Percentiles rank a stretch among this genome's conserved stretches.
Evolutionary conservation across 2,113 vertebrate species (phyloP).

Genomic region (Triplophysa dalaica): DNA sequence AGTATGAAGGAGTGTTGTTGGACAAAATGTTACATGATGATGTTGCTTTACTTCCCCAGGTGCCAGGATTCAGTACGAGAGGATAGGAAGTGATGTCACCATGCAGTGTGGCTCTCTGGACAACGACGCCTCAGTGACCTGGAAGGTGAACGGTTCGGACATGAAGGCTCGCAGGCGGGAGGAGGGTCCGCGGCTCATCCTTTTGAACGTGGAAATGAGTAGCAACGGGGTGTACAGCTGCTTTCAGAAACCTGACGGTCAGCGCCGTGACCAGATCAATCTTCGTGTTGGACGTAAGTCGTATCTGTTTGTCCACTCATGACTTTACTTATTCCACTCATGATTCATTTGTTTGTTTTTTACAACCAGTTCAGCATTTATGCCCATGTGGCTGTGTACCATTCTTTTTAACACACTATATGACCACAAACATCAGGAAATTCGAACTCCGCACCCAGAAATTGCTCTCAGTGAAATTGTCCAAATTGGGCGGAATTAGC

Average conservation of each 20-base stretch:
- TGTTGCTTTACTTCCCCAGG: constrained; percentile 67
- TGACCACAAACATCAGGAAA: too few relatives aligned
- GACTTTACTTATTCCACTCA: too few relatives aligned
- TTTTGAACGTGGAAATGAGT: constrained; percentile 79
- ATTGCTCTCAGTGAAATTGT: too few relatives aligned
- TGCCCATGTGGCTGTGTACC: too few relatives aligned
- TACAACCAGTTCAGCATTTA: too few relatives aligned
- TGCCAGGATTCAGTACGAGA: constrained; percentile 82
- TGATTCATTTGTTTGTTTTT: too few relatives aligned
- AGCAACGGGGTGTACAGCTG: constrained; percentile 90
- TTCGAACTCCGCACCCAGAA: too few relatives aligned
- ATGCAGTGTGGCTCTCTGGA: constrained; percentile 90
- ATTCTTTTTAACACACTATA: too few relatives aligned
- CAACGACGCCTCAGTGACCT: constrained; percentile 82
- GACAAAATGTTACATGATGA: not conserved
- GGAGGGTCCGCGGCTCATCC: constrained; percentile 81
- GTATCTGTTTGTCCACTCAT: not conserved
- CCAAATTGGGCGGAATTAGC: too few relatives aligned
- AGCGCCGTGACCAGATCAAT: constrained; percentile 84
- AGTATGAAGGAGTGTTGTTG: too few relatives aligned
- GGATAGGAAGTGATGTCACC: constrained; percentile 84
- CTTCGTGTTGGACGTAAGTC: constrained; percentile 91
- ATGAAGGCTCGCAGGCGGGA: constrained; percentile 78
- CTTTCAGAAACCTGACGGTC: constrained; percentile 90
- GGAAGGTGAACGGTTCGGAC: constrained; percentile 90